Base-by-base conservation (phyloP, 2,113 vertebrate genomes). In the Gobiocypris rarus region DNA sequence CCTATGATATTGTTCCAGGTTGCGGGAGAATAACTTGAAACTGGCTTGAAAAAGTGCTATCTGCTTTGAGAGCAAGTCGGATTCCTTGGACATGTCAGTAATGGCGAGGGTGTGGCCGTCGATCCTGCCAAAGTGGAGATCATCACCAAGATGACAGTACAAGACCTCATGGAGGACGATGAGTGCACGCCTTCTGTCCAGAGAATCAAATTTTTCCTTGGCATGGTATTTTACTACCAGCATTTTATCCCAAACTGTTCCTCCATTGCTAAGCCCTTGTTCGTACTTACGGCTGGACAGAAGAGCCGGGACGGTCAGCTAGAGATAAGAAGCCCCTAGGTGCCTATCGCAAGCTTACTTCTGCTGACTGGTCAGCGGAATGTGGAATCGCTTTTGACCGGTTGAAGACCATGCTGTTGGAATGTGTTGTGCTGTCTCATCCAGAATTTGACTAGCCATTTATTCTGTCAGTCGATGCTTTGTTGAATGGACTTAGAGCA, bases 151-250 rank as follows among this genome's bases (percentile, higher is more conserved):
- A 48, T 48, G 45, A 11, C 58, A 79, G 38, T 9, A 59, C 65
- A 48, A 14, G 19, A 78, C 28, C 45, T 86, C 0, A 77, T 78
- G 59, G 85, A 86, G 13, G 43, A 31, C 24, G 73, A 86, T 52
- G 70, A 59, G 22, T 77, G 81, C 50, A 84, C 73, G 2, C 82
- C 75, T 17, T 87, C 83, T 28, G 50, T 80, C 5, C 6, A 14
- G 13, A 79, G 83, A 17, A 73, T 84, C 8, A 85, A 81, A 54
- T 87, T 67, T 1, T 79, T 87, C 26, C 56, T 87, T 6, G 75
- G 86, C 14, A 85, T 78, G 86, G 8, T 80, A 22, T 74, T 84
- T 34, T 87, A 48, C 45, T 48, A 48, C 45, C 45, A 48, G 45
- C 45, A 48, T 48, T 48, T 48, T 11, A 48, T 48, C 11, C 11